Evolutionary conservation across 2,797 vertebrate species (phyloP), one percentile per base, ranked within the genome.

Genomic region (Phoeniculus purpureus): DNA sequence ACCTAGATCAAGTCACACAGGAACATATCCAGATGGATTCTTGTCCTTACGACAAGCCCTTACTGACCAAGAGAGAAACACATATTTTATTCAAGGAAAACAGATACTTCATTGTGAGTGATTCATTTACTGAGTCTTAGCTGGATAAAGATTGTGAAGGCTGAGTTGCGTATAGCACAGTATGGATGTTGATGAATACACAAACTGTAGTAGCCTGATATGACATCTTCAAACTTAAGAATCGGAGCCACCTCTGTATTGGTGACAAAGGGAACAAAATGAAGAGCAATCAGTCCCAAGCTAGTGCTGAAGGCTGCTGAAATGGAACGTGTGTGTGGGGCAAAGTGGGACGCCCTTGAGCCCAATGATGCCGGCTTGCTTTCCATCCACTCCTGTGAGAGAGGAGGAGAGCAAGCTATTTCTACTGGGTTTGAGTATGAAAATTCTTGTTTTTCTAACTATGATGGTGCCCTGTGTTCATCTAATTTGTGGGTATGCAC

Each of bases 281-380:
- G 15, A 68, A 54, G 70, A 75, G 27, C 0, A 1, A 9, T 67
- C 26, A 43, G 19, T 45, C 26, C 56, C 60, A 31, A 73, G 51
- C 29, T 1, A 2, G 29, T 18, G 22, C 15, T 43, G 60, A 31
- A n/a, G 1, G 6, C 29, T 64, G 27, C 29, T 67, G n/a, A 66
- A 29, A 32, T 23, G 9, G 19, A 65, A 45, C 45, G 23, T 19
- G 47, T 23, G 18, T 0, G 0, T 10, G 10, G 18, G 37, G 10
- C 4, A 3, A 43, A 74, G 26, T 3, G 6, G 2, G 1, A 25
- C 47, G 77, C 10, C 31, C 6, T 11, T 12, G 16, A 12, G 14
- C n/a, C 10, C 0, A 0, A 6, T 32, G 18, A 9, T n/a, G 5
- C 56, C 76, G 47, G 2, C 19, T 51, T 61, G n/a, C 47, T 71